Evolutionary conservation across 2,113 vertebrate species (phyloP).

Genomic region (Galemys pyrenaicus): DNA sequence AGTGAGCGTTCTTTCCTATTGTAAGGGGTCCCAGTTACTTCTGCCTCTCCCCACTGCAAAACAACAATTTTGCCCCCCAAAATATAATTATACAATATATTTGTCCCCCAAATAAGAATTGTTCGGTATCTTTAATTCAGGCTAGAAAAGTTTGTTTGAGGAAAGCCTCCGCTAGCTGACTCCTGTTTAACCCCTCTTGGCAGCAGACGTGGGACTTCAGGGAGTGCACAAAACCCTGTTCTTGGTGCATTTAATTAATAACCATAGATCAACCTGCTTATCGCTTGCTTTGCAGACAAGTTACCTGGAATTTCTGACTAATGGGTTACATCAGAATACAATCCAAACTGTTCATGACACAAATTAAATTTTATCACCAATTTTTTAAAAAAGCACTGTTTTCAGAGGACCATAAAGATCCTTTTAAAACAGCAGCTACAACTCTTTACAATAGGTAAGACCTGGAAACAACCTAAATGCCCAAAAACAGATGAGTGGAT

Average conservation of each 20-base stretch:
- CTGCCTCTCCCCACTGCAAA: not conserved
- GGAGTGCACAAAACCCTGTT: not conserved
- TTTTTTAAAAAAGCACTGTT: not conserved
- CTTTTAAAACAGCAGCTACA: not conserved
- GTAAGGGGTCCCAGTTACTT: not conserved
- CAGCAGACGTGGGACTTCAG: not conserved
- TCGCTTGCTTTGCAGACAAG: not conserved
- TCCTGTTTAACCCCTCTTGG: slow-evolving; percentile 47
- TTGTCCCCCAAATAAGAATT: not conserved
- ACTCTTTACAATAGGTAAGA: too few relatives aligned
- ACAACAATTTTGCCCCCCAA: not conserved
- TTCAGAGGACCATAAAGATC: not conserved
- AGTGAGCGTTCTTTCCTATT: not conserved
- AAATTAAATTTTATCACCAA: slow-evolving; percentile 39
- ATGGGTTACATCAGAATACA: not conserved
- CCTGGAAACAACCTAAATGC: too few relatives aligned
- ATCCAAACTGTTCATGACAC: slow-evolving; percentile 13
- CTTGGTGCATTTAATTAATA: slow-evolving; percentile 24
- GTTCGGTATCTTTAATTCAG: not conserved
- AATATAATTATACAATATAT: not conserved
- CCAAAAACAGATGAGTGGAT: too few relatives aligned
- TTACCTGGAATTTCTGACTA: slow-evolving; percentile 50
- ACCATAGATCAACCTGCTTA: not conserved
- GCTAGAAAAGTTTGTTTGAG: slow-evolving; percentile 8
- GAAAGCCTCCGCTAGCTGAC: slow-evolving; percentile 39